Evolutionary conservation across 2,113 vertebrate species (phyloP), one percentile per base, ranked within the genome.

Genomic region (Ramphastos sulfuratus): DNA sequence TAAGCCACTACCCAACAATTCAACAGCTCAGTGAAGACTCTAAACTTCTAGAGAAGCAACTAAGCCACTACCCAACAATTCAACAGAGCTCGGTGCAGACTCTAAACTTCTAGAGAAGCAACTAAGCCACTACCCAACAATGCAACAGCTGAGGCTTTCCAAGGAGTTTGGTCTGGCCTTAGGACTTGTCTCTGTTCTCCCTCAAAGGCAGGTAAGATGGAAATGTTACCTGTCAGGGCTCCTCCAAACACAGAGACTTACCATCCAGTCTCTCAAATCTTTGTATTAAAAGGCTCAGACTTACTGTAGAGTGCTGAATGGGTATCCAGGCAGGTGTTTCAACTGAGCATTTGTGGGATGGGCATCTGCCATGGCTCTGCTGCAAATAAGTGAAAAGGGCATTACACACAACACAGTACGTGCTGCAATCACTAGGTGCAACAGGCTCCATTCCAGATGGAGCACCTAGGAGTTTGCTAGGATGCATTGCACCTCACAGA

Each of bases 321-420:
- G 98, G 98, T 93, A 98, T 97, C 98, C 98, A 98, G 59, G 96
- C 94, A 96, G 98, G 97, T 37, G 97, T 96, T 97, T 98, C 98
- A 28, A 98, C 97, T 77, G 98, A 95, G 93, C 97, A 98, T 82
- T 98, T 98, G 97, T 98, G 98, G 82, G 97, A 95, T 72, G 98
- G 98, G 90, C 97, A 98, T 97, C 97, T 98, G 94, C 98, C 97
- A 96, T 98, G 98, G 89, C 97, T 98, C 92, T 98, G 98, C 98
- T 98, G 95, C 75, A 98, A 97, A 96, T 77, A 97, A 97, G 79
- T 89, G 95, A 97, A 97, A 95, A 95, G 15, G n/a, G 74, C 94
- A 83, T 96, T 97, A 96, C 27, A 35, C 93, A 97, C 87, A 93
- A 95, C 93, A 94, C 72, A 93, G 82, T 85, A 90, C 0, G 60